Base-by-base conservation (phyloP, 2,888 invertebrate species). In the Melanophora roralis region DNA sequence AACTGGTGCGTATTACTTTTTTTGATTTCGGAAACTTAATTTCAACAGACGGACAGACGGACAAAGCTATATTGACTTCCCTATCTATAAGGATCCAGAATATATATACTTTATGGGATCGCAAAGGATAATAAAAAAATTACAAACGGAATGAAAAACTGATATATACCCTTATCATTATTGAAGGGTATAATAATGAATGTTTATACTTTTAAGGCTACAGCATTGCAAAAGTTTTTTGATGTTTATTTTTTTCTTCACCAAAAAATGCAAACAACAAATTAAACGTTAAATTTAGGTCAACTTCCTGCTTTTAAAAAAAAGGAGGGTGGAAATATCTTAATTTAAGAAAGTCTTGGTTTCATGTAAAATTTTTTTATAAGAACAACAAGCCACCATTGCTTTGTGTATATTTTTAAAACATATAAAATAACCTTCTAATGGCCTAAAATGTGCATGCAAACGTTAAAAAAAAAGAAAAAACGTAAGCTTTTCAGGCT, bases 341-440 rank as follows among this genome's bases (percentile, higher is more conserved):
- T 32, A 43, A 49, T 34, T 59, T 32, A n/a, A 38, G 49, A 8
- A 45, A 45, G 21, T 19, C 45, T 11, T 45, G 4, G 11, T 7
- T 19, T 14, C 11, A 45, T 45, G 14, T 43, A 43, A 16, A 43
- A n/a, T n/a, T n/a, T 43, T 43, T 43, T 7, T 43, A 43, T 4
- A 43, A 16, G 14, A 43, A 43, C 3, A 11, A 11, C 36, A 14
- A 43, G 16, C 16, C 0, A 43, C n/a, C 14, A 14, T 6, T 27
- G 6, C 27, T 19, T 8, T 8, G 8, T 16, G 11, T 14, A 3
- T 57, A n/a, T n/a, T 47, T 59, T 8, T 7, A 45, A 68, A 45
- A 64, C 62, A 62, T 62, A 23, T 67, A 32, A 64, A 71, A 47
- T 71, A 59, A 65, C 75, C 74, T 65, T 74, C 64, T 38, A 64